These are phyloP conservation scores for Phalacrocorax aristotelis DNA, from an alignment of 2,113 vertebrate species.

Conservation along the genomic window DNA sequence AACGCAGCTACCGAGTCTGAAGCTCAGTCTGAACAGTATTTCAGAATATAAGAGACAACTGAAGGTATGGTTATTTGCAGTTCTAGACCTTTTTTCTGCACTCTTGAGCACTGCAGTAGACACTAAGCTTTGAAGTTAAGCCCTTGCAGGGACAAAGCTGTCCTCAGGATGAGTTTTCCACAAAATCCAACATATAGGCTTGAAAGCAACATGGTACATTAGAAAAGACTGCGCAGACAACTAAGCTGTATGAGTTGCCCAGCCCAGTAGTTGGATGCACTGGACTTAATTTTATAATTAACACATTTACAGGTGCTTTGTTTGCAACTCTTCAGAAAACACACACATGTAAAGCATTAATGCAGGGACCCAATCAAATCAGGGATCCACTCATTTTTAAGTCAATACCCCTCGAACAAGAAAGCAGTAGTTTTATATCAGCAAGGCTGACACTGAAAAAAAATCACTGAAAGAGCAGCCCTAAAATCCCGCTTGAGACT, in stretches of 20 bases:
- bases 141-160: background rate
- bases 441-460: background rate
- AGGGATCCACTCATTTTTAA: background rate
- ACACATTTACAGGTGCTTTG: background rate
- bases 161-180: background rate
- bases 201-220: background rate
- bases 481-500: background rate
- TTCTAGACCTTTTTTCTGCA: background rate
- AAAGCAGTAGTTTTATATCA: background rate
- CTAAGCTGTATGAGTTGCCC: background rate
- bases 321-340: background rate
- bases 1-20: background rate
- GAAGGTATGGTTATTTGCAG: background rate
- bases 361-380: background rate
- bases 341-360: background rate
- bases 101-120: background rate
- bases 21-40: background rate
- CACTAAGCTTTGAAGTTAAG: background rate
- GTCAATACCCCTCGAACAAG: background rate
- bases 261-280: background rate
- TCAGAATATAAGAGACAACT: background rate
- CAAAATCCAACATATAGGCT: background rate
- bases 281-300: background rate
- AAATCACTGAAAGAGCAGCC: background rate
- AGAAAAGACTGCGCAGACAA: background rate